These are phyloP conservation scores for Apantesis nais DNA, from an alignment of 2,888 invertebrate genomes.

Conservation along the genomic window DNA sequence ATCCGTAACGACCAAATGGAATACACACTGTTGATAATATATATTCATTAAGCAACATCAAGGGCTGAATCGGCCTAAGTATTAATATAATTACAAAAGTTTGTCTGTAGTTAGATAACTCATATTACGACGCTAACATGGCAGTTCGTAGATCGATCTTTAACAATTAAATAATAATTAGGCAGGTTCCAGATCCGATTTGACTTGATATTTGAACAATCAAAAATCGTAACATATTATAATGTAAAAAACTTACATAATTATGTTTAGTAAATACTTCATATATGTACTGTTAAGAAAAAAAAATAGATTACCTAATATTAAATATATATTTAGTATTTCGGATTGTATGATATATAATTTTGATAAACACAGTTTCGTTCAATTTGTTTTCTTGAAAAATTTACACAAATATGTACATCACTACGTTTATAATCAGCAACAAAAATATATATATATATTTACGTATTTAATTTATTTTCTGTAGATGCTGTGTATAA, in stretches of 20 bases:
- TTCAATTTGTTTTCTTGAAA: no score
- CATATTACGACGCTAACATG: background rate
- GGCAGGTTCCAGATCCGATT: background rate
- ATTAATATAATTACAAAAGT: conserved; percentile 5
- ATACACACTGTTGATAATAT: conserved; percentile 15
- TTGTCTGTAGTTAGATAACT: background rate
- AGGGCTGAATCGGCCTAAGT: background rate
- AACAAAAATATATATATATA: background rate
- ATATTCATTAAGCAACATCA: conserved; percentile 4
- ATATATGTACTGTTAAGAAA: no score
- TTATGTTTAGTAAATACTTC: background rate
- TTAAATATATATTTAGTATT: no score
- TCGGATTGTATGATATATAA: no score
- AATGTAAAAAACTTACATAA: background rate
- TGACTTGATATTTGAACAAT: background rate
- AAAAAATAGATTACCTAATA: no score
- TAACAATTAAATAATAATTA: background rate
- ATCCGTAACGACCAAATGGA: conserved; percentile 7
- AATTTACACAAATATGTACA: background rate
- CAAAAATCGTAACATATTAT: background rate
- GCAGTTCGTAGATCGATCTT: background rate
- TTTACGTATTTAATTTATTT: background rate
- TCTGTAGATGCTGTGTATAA: background rate
- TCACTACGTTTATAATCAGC: background rate
- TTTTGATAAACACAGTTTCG: no score